Evolutionary conservation across 92 coral and sea anemone species (phyloP), one percentile per base, ranked within the genome.

Genomic region (Scolanthus callimorphus): DNA sequence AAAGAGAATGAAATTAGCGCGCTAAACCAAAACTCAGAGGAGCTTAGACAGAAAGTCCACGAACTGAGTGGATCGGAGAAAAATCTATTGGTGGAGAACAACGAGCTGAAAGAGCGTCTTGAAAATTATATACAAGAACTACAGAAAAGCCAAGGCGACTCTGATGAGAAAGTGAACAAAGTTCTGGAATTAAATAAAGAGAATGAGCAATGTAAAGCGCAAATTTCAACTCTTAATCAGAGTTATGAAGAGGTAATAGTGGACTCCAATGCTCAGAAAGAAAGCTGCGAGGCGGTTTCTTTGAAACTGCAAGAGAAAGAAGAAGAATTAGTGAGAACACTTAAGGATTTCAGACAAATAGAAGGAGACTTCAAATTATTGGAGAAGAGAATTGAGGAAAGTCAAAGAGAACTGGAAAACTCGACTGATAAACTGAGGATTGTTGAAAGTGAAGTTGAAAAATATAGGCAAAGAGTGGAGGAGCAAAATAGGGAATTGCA

Each of bases 221-320:
- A 69, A 21, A 44, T 89, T 21, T 65, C 57, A n/a, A 51, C 58
- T 27, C 77, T 76, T 54, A 70, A 77, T 25, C 65, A 29, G 15
- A 72, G 67, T 50, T 63, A 73, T 13, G 84, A 75, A 30, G 80
- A 82, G 39, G 38, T 27, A 19, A 69, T 51, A 0, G 29, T 27
- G 28, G 24, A 51, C 20, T 23, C 63, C 12, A 68, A 74, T 37
- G 50, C 65, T 13, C 70, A 76, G 13, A 70, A 76, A 3, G 86
- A 80, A 53, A 80, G 70, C 62, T 76, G 63, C 25, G 58, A 73
- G 20, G 74, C 76, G 20, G 74, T 83, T 22, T 57, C 85, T 3
- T 80, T 67, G 66, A 71, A 81, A n/a, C 23, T 88, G 38, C 37
- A 77, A 54, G 69, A 47, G 12, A 83, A 83, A 65, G 96, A 88